Conservation (phyloP, 2,113 vertebrate species). For the Chloropsis cyanopogon region DNA sequence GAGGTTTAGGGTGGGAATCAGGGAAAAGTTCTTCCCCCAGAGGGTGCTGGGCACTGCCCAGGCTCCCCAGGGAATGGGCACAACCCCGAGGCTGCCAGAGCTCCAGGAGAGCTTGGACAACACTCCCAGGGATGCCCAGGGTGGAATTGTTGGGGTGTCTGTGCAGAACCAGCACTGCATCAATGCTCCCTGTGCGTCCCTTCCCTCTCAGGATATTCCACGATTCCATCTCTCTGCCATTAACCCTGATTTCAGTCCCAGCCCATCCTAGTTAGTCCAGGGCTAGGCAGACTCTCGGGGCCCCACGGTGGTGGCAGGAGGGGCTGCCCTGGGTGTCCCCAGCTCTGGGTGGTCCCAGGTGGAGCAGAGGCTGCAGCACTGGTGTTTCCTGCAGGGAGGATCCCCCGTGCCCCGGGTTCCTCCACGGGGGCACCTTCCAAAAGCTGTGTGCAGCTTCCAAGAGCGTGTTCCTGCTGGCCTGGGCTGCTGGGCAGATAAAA, state of each 20-base stretch:
- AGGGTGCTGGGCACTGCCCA: not conserved
- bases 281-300: not conserved
- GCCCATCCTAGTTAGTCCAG: accelerated
- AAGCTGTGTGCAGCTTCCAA: not conserved
- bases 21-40: not conserved
- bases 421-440: too few species aligned
- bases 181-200: not conserved
- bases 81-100: accelerated
- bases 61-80: not conserved
- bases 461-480: constrained; percentile 2
- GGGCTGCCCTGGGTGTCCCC: not conserved
- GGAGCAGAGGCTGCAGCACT: not conserved
- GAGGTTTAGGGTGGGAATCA: not conserved
- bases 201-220: not conserved
- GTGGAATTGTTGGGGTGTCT: not conserved
- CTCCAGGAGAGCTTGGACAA: accelerated
- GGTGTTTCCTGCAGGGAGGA: not conserved
- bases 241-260: not conserved
- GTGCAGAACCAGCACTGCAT: not conserved
- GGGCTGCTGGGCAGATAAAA: constrained; percentile 20
- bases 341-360: accelerated
- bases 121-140: not conserved
- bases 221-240: accelerated
- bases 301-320: accelerated
- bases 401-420: not conserved